Conservation (phyloP, 2,113 vertebrate genomes). For the Pleuronectes platessa region DNA sequence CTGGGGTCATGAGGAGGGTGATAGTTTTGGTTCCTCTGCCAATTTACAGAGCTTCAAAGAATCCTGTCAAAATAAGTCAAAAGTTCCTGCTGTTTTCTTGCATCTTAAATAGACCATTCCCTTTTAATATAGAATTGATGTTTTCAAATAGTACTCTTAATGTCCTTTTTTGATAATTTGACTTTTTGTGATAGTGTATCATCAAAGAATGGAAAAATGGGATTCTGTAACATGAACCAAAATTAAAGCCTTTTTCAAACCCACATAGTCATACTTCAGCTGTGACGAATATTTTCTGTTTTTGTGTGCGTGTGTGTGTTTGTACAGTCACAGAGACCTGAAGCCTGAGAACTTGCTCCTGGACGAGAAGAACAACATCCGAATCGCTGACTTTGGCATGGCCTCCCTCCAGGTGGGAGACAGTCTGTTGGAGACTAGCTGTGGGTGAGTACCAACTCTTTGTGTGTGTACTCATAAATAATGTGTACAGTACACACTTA, state of each 20-base stretch:
- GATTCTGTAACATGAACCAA: not conserved
- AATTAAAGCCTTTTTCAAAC: not conserved
- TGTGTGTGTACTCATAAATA: not conserved
- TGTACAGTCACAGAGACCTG: slow-evolving; percentile 90
- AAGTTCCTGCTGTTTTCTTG: not conserved
- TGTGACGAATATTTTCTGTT: slow-evolving; percentile 4
- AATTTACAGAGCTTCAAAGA: not conserved
- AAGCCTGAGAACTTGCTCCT: slow-evolving; percentile 94
- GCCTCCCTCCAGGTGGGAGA: slow-evolving; percentile 95
- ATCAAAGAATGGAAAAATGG: not conserved
- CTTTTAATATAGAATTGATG: too few species aligned
- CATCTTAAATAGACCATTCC: not conserved
- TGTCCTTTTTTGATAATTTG: too few species aligned
- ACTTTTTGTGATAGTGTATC: not conserved
- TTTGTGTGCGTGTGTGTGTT: not conserved
- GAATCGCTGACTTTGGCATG: slow-evolving; percentile 95
- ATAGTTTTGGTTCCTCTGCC: not conserved
- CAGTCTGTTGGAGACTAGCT: slow-evolving; percentile 94
- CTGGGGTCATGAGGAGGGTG: slow-evolving; percentile 4
- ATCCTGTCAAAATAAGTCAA: not conserved
- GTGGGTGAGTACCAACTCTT: slow-evolving; percentile 85
- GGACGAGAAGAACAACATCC: slow-evolving; percentile 95
- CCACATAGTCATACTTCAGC: not conserved
- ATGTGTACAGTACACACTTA: not conserved
- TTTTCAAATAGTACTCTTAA: too few species aligned